These are phyloP conservation scores for Peromyscus melanophrys DNA, from an alignment of 2,797 vertebrate genomes.

Conservation along the genomic window DNA sequence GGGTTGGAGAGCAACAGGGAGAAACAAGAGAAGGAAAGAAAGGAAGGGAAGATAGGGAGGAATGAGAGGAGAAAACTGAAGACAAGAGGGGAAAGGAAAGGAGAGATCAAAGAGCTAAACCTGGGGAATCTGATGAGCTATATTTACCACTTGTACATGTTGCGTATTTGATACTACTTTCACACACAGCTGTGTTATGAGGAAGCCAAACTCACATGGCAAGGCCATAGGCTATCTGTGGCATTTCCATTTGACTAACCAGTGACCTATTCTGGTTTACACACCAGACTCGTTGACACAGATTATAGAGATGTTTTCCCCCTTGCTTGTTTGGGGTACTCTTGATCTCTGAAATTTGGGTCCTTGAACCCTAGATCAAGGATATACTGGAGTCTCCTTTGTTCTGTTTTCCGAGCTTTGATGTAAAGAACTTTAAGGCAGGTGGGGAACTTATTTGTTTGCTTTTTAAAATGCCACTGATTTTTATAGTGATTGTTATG, in stretches of 20 bases:
- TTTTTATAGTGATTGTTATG: not conserved
- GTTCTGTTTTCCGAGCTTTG: not conserved
- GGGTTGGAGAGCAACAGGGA: not conserved
- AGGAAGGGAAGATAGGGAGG: not conserved
- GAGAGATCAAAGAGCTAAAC: not conserved
- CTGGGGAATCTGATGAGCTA: too few species aligned
- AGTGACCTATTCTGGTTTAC: not conserved
- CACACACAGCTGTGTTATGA: not conserved
- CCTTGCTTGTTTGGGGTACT: not conserved
- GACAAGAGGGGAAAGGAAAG: accelerated
- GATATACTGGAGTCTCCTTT: not conserved
- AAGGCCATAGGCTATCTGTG: accelerated
- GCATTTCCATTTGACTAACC: not conserved
- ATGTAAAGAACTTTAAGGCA: not conserved
- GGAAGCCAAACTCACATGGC: not conserved
- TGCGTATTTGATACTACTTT: not conserved
- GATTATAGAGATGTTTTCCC: not conserved
- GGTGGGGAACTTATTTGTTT: not conserved
- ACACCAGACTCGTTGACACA: not conserved
- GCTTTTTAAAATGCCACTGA: not conserved
- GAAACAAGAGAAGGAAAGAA: not conserved
- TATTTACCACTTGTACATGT: not conserved
- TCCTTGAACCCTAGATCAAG: not conserved
- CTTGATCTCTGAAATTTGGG: not conserved
- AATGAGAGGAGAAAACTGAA: too few species aligned